Evolutionary conservation across 1,140 invertebrate species (phyloP).

Genomic region (Neodiprion lecontei): DNA sequence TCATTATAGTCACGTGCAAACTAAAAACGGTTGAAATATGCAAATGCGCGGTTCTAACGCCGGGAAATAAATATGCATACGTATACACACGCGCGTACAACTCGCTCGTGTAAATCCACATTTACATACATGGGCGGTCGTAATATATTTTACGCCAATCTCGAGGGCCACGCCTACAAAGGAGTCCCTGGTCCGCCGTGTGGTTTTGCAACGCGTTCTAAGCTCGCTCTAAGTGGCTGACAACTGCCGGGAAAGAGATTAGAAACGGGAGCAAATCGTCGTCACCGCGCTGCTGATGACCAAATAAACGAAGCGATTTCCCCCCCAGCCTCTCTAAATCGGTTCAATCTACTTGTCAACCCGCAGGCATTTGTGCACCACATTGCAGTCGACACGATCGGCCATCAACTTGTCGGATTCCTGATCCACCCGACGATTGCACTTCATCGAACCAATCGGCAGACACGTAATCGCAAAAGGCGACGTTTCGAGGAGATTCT

Average conservation of each 20-base stretch:
- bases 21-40: not conserved
- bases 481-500: not conserved
- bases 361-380: not conserved
- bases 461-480: not conserved
- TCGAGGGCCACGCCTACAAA: too few species aligned
- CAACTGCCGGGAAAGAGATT: not conserved
- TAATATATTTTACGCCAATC: too few species aligned
- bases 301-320: not conserved
- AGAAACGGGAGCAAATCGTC: slow-evolving; percentile 6
- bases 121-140: too few species aligned
- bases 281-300: not conserved
- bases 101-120: too few species aligned
- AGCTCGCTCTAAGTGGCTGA: not conserved
- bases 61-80: too few species aligned
- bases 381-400: not conserved
- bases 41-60: too few species aligned
- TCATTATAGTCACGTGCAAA: not conserved
- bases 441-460: not conserved
- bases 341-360: not conserved
- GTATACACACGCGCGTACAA: too few species aligned
- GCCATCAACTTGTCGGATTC: not conserved
- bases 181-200: too few species aligned
- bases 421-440: not conserved
- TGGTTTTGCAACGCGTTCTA: too few species aligned
- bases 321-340: not conserved